Evolutionary conservation across 2,888 invertebrate genomes (phyloP).

Genomic region (Formica aserva): DNA sequence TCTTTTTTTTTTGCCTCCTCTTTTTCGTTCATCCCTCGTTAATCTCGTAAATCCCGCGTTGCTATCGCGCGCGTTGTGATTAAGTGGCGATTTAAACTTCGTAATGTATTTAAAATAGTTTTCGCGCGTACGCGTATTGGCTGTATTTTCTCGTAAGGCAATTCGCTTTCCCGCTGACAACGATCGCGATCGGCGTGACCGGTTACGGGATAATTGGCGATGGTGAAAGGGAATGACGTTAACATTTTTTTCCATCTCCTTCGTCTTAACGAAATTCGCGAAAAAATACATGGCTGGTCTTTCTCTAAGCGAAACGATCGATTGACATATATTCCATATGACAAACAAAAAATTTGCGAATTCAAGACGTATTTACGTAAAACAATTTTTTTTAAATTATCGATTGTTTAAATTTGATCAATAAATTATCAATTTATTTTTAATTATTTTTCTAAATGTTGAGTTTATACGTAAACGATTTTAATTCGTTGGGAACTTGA

Average conservation of each 20-base stretch:
- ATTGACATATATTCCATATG: background rate
- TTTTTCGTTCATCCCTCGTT: slow-evolving; percentile 34
- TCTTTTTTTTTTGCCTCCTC: slow-evolving; percentile 44
- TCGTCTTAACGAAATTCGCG: slow-evolving; percentile 11
- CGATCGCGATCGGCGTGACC: slow-evolving; percentile 7
- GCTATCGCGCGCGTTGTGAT: slow-evolving; percentile 41
- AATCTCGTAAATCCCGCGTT: slow-evolving; percentile 24
- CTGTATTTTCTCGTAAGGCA: slow-evolving; percentile 9
- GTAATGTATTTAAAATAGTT: slow-evolving; percentile 47
- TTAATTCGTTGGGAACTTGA: background rate
- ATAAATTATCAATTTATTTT: too few relatives aligned
- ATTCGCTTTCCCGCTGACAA: slow-evolving; percentile 11
- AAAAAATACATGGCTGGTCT: slow-evolving; percentile 5
- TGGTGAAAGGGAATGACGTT: slow-evolving; percentile 24
- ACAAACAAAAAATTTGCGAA: background rate
- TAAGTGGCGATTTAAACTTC: slow-evolving; percentile 42
- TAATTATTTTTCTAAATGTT: background rate
- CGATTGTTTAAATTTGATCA: background rate
- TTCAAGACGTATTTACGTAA: background rate
- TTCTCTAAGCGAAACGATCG: background rate
- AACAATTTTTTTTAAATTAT: background rate
- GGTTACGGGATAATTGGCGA: slow-evolving; percentile 25
- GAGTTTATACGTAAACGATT: background rate
- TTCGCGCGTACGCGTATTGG: slow-evolving; percentile 7
- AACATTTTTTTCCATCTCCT: background rate